Evolutionary conservation across 2,113 vertebrate genomes (phyloP).

Genomic region (Campylorhamphus procurvoides): DNA sequence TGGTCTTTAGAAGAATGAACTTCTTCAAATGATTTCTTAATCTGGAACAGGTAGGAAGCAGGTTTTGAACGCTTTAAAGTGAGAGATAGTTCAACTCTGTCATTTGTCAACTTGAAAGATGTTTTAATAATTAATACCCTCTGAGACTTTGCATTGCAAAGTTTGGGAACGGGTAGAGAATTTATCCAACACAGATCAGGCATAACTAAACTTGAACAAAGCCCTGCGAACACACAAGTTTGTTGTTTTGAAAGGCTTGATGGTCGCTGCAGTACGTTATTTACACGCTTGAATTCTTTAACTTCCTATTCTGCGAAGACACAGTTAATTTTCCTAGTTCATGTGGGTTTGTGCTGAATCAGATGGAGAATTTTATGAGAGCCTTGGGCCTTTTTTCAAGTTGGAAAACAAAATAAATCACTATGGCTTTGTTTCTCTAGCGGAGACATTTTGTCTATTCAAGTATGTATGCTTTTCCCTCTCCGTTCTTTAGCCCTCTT

Average conservation of each 20-base stretch:
- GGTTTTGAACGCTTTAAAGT: slow-evolving; percentile 14
- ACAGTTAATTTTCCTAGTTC: slow-evolving; percentile 14
- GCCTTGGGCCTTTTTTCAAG: slow-evolving; percentile 12
- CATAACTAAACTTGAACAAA: neutral
- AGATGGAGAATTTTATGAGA: slow-evolving; percentile 32
- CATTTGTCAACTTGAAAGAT: neutral
- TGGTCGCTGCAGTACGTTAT: rapidly evolving
- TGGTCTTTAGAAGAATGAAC: neutral
- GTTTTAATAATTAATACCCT: neutral
- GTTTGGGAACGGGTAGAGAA: neutral
- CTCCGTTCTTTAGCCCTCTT: neutral
- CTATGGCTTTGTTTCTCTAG: slow-evolving; percentile 26
- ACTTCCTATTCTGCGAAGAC: slow-evolving; percentile 13
- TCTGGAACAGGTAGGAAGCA: neutral
- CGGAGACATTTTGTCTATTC: slow-evolving; percentile 41
- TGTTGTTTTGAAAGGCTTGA: neutral
- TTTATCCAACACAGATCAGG: neutral
- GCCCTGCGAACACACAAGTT: neutral
- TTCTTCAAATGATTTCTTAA: neutral
- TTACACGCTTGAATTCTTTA: slow-evolving; percentile 33
- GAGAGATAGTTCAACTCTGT: neutral
- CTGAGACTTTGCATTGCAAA: neutral
- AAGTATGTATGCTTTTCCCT: neutral
- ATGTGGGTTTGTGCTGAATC: slow-evolving; percentile 35
- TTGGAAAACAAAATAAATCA: slow-evolving; percentile 50